These are phyloP conservation scores for Hipposideros larvatus DNA, from an alignment of 2,797 vertebrate species.

Conservation along the genomic window DNA sequence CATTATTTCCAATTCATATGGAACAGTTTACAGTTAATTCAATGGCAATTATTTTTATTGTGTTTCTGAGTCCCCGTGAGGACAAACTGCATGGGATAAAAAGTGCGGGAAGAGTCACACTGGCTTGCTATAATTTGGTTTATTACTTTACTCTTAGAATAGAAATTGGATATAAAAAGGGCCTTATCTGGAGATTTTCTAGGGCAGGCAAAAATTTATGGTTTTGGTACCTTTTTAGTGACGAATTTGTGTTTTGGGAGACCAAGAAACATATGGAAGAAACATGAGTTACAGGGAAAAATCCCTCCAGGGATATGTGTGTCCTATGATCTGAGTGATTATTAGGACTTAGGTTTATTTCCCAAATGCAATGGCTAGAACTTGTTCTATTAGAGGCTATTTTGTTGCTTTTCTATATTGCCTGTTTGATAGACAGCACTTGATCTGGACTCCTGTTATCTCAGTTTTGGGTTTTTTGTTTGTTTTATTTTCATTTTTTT, in stretches of 20 bases:
- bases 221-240: not conserved
- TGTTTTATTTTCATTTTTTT: not conserved
- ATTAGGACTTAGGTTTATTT: constrained; percentile 55
- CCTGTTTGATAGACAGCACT: not conserved
- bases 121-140: not conserved
- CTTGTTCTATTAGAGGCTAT: not conserved
- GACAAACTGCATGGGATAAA: not conserved
- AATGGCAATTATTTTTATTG: constrained; percentile 7
- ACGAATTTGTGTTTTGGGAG: constrained; percentile 19
- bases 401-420: not conserved
- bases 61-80: not conserved
- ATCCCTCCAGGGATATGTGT: not conserved
- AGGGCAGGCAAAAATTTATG: not conserved
- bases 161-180: constrained; percentile 2
- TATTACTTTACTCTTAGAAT: constrained; percentile 45
- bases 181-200: constrained; percentile 28
- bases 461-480: not conserved
- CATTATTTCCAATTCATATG: constrained; percentile 43
- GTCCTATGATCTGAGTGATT: not conserved
- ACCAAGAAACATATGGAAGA: constrained; percentile 36
- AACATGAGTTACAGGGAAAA: not conserved
- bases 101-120: not conserved
- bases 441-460: not conserved
- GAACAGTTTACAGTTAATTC: not conserved
- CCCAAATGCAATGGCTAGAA: not conserved